A percentile compares a stretch with the other conserved stretches of the same genome.
phyloP scores from a whole-genome alignment of 2,113 vertebrate species.

The Chitala chitala region DNA sequence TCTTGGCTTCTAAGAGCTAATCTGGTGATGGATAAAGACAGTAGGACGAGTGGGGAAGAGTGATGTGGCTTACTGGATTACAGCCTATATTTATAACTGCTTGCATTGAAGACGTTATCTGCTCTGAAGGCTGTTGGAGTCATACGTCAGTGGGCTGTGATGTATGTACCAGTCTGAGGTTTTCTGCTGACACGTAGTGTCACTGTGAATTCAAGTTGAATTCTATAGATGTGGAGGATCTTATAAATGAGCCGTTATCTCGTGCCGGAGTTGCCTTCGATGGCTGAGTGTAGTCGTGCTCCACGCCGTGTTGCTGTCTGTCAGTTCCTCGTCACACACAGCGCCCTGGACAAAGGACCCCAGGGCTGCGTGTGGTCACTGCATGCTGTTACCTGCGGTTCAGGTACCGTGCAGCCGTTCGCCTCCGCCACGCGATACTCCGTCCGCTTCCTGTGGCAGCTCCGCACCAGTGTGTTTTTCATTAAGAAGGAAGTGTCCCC shows the following conservation, averaged over 20 bases:
- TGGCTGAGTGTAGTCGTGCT: not conserved
- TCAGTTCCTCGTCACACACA: not conserved
- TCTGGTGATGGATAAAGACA: not conserved
- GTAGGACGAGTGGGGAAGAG: not conserved
- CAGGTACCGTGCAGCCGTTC: not conserved
- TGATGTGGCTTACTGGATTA: not conserved
- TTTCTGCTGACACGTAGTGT: not conserved
- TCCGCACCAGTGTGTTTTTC: not conserved
- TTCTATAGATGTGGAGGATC: not conserved
- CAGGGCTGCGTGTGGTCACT: not conserved
- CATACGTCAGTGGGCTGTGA: not conserved
- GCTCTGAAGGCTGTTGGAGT: not conserved
- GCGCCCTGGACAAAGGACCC: not conserved
- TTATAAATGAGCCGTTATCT: constrained; percentile 2
- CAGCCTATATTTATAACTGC: not conserved
- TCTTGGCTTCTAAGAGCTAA: not conserved
- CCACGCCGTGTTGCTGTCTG: not conserved
- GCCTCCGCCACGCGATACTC: not conserved
- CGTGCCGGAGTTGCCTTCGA: not conserved
- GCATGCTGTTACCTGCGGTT: no score
- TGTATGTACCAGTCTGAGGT: not conserved
- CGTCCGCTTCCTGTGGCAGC: not conserved
- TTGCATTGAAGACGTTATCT: not conserved
- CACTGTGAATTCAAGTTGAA: not conserved
- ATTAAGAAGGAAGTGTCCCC: not conserved